These are phyloP conservation scores for Sorex fumeus DNA, from an alignment of 2,113 vertebrate genomes.

Conservation along the genomic window DNA sequence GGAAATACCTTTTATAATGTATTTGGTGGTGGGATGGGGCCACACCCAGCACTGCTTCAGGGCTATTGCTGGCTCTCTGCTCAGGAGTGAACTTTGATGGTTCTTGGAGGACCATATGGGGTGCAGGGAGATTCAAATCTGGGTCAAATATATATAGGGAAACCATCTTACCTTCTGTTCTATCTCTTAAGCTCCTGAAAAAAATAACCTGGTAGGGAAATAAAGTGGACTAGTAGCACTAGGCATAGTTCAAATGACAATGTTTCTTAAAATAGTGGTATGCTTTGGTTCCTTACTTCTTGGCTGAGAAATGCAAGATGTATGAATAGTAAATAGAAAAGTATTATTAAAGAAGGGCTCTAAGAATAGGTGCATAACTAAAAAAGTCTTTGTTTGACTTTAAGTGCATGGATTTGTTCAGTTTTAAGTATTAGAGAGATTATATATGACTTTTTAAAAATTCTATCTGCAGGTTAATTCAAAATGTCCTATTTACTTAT, in stretches of 20 bases:
- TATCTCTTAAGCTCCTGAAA: no score
- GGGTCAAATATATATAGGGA: no score
- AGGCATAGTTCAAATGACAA: background rate
- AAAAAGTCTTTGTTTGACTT: background rate
- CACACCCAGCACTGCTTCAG: no score
- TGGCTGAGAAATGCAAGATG: background rate
- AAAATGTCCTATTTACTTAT: background rate
- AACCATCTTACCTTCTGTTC: no score
- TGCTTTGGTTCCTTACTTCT: background rate
- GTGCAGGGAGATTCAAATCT: no score
- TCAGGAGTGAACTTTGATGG: no score
- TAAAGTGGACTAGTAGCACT: background rate
- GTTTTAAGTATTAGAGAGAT: background rate
- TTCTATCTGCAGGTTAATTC: conserved; percentile 25
- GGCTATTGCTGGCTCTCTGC: no score
- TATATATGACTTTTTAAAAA: background rate
- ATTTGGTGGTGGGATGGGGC: no score
- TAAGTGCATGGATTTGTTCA: background rate
- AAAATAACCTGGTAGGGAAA: no score
- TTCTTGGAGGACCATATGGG: no score
- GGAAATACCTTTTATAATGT: background rate
- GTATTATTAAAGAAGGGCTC: background rate
- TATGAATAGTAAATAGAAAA: background rate
- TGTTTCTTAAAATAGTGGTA: background rate
- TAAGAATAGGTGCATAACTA: background rate